Evolutionary conservation across 1,140 invertebrate species (phyloP), one percentile per base, ranked within the genome.

Genomic region (Sipha flava): DNA sequence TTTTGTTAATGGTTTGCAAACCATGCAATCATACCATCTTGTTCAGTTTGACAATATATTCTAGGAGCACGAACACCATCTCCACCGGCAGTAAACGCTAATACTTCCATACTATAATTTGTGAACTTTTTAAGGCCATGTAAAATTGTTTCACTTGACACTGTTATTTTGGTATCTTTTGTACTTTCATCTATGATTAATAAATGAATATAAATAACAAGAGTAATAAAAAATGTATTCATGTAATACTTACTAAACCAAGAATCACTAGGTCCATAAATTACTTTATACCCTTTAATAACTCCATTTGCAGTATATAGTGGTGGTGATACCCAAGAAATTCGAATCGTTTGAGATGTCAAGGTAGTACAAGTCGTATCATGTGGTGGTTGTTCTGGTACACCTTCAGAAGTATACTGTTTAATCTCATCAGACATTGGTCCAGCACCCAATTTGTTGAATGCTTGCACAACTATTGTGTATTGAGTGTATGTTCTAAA

Each of bases 91-190:
- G 96, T 98, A 83, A 92, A 97, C 57, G 96, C 95, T 81, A 98
- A 86, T 45, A 98, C 95, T 89, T 97, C 94, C 90, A 98, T 95
- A 73, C 94, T 97, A 86, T 98, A 98, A 87, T 98, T 98, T 1
- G 96, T 98, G 85, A 92, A 98, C 85, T 97, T 97, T 85, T 95
- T 94, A 31, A 98, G 87, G 66, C 93, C 94, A 84, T 96, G 93
- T 7, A 97, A 88, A 84, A 96, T 95, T 1, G 95, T 96, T 86
- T 97, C 95, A 84, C 92, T 95, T 80, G 94, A 93, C 52, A 95
- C 91, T 62, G 93, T 95, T 81, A 94, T 95, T 85, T 95, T 96
- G 2, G 93, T 93, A 82, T 95, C 94, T 83, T 95, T 95, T 16
- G 93, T 93, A 83, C 93, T 94, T 84, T 97, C 95, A 85, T 97